phyloP scores from a whole-genome alignment of 2,888 invertebrate genomes.

The Darwinula stevensoni region DNA sequence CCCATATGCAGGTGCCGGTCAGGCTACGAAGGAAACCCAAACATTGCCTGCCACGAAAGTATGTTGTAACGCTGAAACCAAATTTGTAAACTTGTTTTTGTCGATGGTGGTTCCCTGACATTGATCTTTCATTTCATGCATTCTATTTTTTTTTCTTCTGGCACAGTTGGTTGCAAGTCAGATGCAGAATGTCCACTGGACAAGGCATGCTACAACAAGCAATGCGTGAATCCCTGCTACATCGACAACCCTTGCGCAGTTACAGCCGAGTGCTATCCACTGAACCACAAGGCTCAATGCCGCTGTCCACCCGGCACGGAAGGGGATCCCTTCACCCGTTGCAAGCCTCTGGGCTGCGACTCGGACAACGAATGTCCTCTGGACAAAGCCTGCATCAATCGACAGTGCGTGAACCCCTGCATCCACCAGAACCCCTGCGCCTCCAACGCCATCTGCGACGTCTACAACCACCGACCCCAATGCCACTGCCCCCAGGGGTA shows the following conservation, averaged over 20 bases:
- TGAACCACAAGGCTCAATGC: slow-evolving; percentile 44
- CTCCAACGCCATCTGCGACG: slow-evolving; percentile 31
- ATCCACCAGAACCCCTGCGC: slow-evolving; percentile 26
- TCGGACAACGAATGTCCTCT: slow-evolving; percentile 15
- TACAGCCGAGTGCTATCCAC: slow-evolving; percentile 27
- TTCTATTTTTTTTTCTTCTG: no score
- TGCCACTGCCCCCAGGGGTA: slow-evolving; percentile 46
- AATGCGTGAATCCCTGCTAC: slow-evolving; percentile 46
- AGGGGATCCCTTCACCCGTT: slow-evolving; percentile 26
- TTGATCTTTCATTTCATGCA: no score
- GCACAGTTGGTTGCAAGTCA: slow-evolving; percentile 8
- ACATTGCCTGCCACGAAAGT: slow-evolving; percentile 32
- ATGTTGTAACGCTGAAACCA: no score
- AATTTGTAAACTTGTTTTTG: no score
- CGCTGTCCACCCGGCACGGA: slow-evolving; percentile 39
- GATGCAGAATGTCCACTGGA: slow-evolving; percentile 10
- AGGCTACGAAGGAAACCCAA: slow-evolving; percentile 56
- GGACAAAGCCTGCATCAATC: slow-evolving; percentile 12
- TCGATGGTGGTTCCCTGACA: slow-evolving; percentile 8
- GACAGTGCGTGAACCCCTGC: slow-evolving; percentile 38
- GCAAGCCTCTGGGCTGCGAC: slow-evolving; percentile 42
- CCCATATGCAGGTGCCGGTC: slow-evolving; percentile 35
- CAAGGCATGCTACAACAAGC: slow-evolving; percentile 8
- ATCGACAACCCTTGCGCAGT: slow-evolving; percentile 48
- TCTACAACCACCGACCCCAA: slow-evolving; percentile 28